phyloP scores from a whole-genome alignment of 2,888 invertebrate genomes.

The Diarsia rubi region DNA sequence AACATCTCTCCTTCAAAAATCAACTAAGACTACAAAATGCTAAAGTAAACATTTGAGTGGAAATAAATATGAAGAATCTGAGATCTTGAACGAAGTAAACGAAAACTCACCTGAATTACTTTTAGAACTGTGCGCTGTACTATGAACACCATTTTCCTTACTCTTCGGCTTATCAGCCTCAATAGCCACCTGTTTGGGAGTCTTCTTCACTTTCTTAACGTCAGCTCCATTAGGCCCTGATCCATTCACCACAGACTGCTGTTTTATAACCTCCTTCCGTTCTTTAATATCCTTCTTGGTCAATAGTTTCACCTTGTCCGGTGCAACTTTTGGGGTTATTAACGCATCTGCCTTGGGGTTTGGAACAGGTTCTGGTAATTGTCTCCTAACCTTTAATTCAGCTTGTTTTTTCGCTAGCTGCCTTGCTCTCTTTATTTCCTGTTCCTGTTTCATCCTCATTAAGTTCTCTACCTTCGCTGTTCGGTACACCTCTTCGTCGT shows the following conservation, averaged over 20 bases:
- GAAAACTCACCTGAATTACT: conserved; percentile 75
- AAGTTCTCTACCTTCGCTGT: conserved; percentile 90
- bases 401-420: conserved; percentile 79
- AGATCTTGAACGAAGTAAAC: not conserved
- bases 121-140: conserved; percentile 75
- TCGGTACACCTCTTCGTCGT: conserved; percentile 84
- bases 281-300: conserved; percentile 86
- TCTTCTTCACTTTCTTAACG: conserved; percentile 82
- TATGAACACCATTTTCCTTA: conserved; percentile 82
- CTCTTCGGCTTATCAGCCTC: conserved; percentile 80
- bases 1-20: not conserved
- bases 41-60: not conserved
- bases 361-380: conserved; percentile 81
- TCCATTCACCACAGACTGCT: conserved; percentile 82
- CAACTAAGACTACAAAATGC: too few species aligned
- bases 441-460: conserved; percentile 85
- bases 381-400: conserved; percentile 78
- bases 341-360: conserved; percentile 84
- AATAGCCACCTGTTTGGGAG: conserved; percentile 75
- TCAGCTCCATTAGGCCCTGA: conserved; percentile 74
- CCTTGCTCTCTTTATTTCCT: conserved; percentile 82
- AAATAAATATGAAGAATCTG: not conserved
- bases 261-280: conserved; percentile 84
- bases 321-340: conserved; percentile 80
- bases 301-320: conserved; percentile 85